phyloP scores from a whole-genome alignment of 2,113 vertebrate genomes.

The Tor tambroides region DNA sequence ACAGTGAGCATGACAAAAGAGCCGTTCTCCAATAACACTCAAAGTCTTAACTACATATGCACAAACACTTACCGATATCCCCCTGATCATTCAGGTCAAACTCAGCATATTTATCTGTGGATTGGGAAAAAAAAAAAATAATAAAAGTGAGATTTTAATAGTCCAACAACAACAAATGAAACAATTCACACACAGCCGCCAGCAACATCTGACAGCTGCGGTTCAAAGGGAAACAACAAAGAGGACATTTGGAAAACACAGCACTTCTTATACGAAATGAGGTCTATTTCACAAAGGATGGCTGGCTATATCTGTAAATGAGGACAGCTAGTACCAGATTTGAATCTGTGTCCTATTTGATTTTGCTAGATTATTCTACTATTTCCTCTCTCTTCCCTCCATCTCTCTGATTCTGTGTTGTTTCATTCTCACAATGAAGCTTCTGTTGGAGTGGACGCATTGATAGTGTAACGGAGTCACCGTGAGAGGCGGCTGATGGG shows the following conservation, averaged over 20 bases:
- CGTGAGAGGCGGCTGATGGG: constrained; percentile 63
- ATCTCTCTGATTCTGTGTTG: constrained; percentile 53
- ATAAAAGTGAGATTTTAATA: background rate
- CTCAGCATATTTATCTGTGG: constrained; percentile 96
- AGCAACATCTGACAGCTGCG: constrained; percentile 41
- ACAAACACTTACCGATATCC: constrained; percentile 90
- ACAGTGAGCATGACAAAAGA: constrained; percentile 20
- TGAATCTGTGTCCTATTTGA: constrained; percentile 11
- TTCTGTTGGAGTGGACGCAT: constrained; percentile 41
- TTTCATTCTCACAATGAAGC: constrained; percentile 63
- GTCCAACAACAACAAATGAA: background rate
- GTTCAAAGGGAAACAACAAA: background rate
- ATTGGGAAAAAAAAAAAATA: constrained; percentile 59
- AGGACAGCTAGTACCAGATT: background rate
- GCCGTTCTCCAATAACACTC: background rate
- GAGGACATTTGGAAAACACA: background rate
- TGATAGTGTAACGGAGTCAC: constrained; percentile 45
- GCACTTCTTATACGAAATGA: background rate
- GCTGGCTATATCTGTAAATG: constrained; percentile 36
- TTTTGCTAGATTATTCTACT: constrained; percentile 26
- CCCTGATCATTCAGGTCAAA: constrained; percentile 97
- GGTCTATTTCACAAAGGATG: background rate
- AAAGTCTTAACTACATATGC: constrained; percentile 31
- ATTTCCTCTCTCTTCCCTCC: constrained; percentile 40
- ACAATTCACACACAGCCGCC: constrained; percentile 1